phyloP scores from a whole-genome alignment of 1,140 invertebrate species.

The Pararge aegeria region DNA sequence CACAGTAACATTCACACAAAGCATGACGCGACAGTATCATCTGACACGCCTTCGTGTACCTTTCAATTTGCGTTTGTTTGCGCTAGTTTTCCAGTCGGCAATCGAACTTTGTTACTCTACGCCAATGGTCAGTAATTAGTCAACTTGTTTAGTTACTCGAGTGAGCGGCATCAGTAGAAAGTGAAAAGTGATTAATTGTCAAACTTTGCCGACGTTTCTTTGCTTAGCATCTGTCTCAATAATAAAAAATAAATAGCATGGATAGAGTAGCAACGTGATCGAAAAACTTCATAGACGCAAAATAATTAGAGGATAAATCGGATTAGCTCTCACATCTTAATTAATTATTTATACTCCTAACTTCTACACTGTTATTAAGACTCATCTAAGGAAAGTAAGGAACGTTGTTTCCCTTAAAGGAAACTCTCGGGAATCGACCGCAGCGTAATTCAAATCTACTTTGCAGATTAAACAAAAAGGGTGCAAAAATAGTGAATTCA shows the following conservation, averaged over 20 bases:
- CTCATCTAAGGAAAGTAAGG: not conserved
- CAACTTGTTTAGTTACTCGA: constrained; percentile 52
- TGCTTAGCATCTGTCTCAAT: too few relatives aligned
- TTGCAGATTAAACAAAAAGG: constrained; percentile 57
- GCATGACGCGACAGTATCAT: not conserved
- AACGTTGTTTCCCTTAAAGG: not conserved
- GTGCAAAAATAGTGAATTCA: constrained; percentile 47
- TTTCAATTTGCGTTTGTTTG: constrained; percentile 10
- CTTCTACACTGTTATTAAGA: not conserved
- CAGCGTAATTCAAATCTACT: constrained; percentile 52
- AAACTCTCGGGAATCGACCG: constrained; percentile 27
- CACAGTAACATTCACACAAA: not conserved
- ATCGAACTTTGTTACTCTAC: constrained; percentile 44
- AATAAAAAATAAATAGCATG: constrained; percentile 9
- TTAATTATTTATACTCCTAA: constrained; percentile 3
- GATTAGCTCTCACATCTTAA: constrained; percentile 8
- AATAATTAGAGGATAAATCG: constrained; percentile 11
- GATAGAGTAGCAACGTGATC: constrained; percentile 11
- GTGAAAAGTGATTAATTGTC: constrained; percentile 47
- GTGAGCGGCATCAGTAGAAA: constrained; percentile 43
- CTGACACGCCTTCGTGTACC: not conserved
- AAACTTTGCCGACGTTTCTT: constrained; percentile 42
- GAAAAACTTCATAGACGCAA: constrained; percentile 21
- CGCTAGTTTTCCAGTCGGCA: constrained; percentile 40
- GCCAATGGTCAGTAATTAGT: constrained; percentile 57